phyloP scores from a whole-genome alignment of 2,113 vertebrate species.

The Orycteropus afer region DNA sequence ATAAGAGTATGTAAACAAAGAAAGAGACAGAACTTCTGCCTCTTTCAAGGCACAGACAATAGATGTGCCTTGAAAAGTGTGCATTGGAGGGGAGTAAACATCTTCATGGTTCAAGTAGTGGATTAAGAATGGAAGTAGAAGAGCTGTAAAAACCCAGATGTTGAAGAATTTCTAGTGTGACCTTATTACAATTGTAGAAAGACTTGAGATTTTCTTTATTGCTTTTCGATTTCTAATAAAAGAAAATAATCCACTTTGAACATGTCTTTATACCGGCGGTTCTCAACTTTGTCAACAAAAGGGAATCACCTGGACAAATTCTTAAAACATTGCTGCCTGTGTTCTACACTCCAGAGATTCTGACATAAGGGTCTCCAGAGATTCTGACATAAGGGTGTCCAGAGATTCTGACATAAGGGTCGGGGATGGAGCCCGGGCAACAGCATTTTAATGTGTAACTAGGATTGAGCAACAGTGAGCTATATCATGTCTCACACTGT shows the following conservation, averaged over 20 bases:
- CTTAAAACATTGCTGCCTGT: background rate
- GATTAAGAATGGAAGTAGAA: background rate
- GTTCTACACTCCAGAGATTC: background rate
- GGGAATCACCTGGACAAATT: background rate
- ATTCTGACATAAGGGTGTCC: background rate
- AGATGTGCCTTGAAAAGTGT: background rate
- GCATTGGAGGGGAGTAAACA: background rate
- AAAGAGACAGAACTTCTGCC: background rate
- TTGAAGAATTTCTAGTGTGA: slow-evolving; percentile 30
- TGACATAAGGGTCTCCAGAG: background rate
- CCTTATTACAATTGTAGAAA: slow-evolving; percentile 15
- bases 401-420: background rate
- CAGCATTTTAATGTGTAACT: background rate
- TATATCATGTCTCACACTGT: background rate
- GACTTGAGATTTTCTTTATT: slow-evolving; percentile 14
- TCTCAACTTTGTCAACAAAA: background rate
- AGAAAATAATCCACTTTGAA: background rate
- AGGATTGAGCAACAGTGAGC: background rate
- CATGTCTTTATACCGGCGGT: background rate
- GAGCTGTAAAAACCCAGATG: slow-evolving; percentile 10
- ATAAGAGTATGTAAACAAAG: background rate
- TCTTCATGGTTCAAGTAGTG: slow-evolving; percentile 3
- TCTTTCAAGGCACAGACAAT: background rate
- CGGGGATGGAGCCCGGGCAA: background rate
- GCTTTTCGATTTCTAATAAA: slow-evolving; percentile 53